Evolutionary conservation across 2,113 vertebrate species (phyloP).

Genomic region (Eulemur rufifrons): DNA sequence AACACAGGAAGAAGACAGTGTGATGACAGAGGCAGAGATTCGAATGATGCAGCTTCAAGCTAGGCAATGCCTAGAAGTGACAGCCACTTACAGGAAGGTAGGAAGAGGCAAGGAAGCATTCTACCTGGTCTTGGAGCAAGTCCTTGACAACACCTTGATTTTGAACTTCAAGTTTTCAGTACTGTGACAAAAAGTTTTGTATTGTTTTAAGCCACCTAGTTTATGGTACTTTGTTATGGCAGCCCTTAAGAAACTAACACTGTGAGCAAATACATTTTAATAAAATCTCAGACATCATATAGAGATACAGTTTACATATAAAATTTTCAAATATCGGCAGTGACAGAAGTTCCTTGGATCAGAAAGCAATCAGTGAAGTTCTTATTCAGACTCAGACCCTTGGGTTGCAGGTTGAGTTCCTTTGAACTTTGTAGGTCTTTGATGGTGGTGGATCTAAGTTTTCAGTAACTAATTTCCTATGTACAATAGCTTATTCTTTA

Average conservation of each 20-base stretch:
- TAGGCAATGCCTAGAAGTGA: background rate
- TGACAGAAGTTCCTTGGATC: background rate
- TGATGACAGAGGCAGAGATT: background rate
- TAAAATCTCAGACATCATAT: background rate
- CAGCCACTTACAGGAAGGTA: background rate
- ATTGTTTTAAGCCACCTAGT: background rate
- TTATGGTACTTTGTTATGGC: background rate
- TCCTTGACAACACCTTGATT: background rate
- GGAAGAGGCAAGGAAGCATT: background rate
- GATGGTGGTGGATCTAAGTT: background rate
- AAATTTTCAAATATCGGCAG: background rate
- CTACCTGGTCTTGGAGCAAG: background rate
- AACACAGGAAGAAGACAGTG: accelerated
- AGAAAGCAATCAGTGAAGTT: background rate
- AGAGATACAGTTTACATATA: background rate
- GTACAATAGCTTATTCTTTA: background rate
- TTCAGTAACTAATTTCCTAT: background rate
- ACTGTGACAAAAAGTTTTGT: background rate
- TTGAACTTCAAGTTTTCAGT: background rate
- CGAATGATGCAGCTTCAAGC: background rate
- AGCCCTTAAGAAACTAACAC: background rate
- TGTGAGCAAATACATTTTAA: background rate
- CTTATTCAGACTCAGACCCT: background rate
- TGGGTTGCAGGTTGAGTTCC: background rate
- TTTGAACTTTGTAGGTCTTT: background rate